These are phyloP conservation scores for Sphecodes monilicornis DNA, from an alignment of 2,888 invertebrate species.

Conservation along the genomic window DNA sequence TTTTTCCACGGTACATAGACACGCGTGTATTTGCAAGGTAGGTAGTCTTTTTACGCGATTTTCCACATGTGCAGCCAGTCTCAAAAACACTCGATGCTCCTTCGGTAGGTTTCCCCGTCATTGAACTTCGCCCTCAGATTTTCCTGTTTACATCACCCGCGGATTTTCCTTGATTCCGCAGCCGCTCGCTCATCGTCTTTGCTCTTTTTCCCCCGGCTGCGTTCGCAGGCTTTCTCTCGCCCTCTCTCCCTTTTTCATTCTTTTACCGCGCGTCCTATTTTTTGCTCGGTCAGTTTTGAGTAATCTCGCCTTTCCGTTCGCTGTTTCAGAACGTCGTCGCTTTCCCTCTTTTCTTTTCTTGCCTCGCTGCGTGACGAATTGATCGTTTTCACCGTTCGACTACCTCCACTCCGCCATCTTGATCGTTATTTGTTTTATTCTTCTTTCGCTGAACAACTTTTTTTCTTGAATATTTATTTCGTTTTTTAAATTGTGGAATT, in stretches of 20 bases:
- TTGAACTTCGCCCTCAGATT: slow-evolving; percentile 21
- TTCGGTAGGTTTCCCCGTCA: slow-evolving; percentile 21
- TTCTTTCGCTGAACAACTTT: background rate
- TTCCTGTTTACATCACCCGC: background rate
- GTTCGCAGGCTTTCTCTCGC: background rate
- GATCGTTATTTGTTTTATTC: background rate
- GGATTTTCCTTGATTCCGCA: slow-evolving; percentile 18
- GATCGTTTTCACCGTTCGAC: background rate
- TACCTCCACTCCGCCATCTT: background rate
- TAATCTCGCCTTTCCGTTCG: slow-evolving; percentile 14
- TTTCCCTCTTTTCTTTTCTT: background rate
- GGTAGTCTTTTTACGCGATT: background rate
- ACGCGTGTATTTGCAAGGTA: background rate
- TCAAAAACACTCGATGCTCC: slow-evolving; percentile 5
- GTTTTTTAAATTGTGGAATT: no score
- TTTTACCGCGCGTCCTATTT: background rate
- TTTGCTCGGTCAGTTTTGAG: slow-evolving; percentile 26
- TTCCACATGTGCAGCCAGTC: background rate
- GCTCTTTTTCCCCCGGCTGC: background rate
- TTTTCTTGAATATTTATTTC: background rate
- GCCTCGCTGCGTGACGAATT: background rate
- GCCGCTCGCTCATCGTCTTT: background rate
- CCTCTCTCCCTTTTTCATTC: background rate
- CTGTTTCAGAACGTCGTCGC: slow-evolving; percentile 12
- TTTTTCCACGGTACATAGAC: background rate